Conservation (phyloP, 2,888 invertebrate species). For the Dicycla oo region DNA sequence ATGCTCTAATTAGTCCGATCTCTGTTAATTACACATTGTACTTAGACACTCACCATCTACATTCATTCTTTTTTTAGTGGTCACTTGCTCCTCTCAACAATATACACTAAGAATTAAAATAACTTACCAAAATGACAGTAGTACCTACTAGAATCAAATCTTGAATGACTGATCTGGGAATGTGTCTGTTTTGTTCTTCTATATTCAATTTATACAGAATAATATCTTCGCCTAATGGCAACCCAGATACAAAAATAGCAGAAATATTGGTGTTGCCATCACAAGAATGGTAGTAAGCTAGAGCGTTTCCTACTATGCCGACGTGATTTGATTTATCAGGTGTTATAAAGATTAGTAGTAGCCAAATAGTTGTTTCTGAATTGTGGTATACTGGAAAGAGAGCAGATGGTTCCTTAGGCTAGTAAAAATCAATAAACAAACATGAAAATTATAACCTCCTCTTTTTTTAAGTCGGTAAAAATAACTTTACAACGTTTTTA, state of each 20-base stretch:
- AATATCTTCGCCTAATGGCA: conserved; percentile 70
- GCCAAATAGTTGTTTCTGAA: conserved; percentile 25
- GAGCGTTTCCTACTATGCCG: conserved; percentile 5
- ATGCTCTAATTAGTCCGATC: no score
- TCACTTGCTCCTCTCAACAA: no score
- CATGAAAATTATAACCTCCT: background rate
- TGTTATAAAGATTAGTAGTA: conserved; percentile 1
- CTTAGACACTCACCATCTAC: no score
- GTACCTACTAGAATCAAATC: conserved; percentile 69
- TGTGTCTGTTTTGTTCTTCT: conserved; percentile 41
- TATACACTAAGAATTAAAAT: background rate
- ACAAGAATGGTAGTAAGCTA: conserved; percentile 52
- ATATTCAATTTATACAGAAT: conserved; percentile 66
- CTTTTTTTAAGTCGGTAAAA: no score
- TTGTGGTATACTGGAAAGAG: background rate
- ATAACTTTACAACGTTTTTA: no score
- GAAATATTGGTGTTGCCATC: conserved; percentile 57
- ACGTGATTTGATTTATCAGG: background rate
- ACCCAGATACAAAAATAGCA: conserved; percentile 58
- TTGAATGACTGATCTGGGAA: conserved; percentile 42
- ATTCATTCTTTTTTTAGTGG: no score
- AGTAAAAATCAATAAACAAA: background rate
- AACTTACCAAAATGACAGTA: conserved; percentile 65
- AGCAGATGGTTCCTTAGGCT: background rate
- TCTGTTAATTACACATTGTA: no score